Base-by-base conservation (phyloP, 1,140 invertebrate species). In the Megathymus violae region DNA sequence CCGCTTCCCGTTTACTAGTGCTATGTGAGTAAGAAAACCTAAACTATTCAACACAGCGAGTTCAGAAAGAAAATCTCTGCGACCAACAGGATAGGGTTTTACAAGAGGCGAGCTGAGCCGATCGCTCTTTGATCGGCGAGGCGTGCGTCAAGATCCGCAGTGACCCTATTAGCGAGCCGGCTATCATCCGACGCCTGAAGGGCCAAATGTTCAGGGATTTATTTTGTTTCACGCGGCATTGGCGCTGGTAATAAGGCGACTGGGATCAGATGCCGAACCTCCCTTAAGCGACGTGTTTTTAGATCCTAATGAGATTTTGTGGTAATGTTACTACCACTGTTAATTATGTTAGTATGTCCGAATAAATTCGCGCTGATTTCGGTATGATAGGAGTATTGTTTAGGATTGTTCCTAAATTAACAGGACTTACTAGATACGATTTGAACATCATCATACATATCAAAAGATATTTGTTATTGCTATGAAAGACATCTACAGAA, bases 161-260 rank as follows among this genome's bases (percentile, higher is more conserved):
- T 51, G 59, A 62, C 59, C 59, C 59, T 62, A 62, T 62, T 62
- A 62, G 46, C 16, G 34, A 43, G n/a, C 46, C 19, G 6, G 15
- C 31, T 47, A 25, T 50, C 44, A 25, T 16, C 19, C 22, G 34
- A 38, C 43, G 34, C 34, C 46, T 34, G 15, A 31, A 43, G 59
- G 36, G 38, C 27, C 13, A n/a, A n/a, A n/a, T 19, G 15, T 40
- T 19, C 36, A 54, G 50, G 50, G 50, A 54, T 54, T 54, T 54
- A 54, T 54, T 54, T 54, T 54, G 36, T 54, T 54, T 54, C 19
- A 41, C 36, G 50, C 50, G 11, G 38, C 50, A 54, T 54, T 54
- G 50, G 36, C 36, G 50, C 36, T 54, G 50, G 16, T 50, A 50
- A 50, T 50, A 50, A 36, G 47, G 31, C 47, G 47, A 25, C 22